Percentiles rank a stretch among this genome's conserved stretches.
These are phyloP conservation scores for Zoroaster sp. DNA, from an alignment of 53 echinoderm and acorn worm species.

Conservation along the genomic window DNA sequence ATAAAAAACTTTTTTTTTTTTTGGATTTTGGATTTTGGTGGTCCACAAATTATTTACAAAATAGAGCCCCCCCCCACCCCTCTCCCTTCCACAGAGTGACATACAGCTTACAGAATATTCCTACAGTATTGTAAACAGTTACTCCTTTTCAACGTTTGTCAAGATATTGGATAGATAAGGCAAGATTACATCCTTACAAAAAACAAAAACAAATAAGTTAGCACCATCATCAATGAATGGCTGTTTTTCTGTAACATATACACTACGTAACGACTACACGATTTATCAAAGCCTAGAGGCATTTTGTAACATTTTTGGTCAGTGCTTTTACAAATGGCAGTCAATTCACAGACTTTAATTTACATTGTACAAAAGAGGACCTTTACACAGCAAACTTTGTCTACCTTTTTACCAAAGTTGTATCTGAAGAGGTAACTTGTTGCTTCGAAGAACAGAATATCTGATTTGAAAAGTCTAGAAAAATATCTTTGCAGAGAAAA, in stretches of 20 bases:
- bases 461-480: background rate
- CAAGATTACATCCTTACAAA: constrained; percentile 39
- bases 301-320: constrained; percentile 1
- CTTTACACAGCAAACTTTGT: background rate
- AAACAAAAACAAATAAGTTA: constrained; percentile 38
- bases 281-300: background rate
- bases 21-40: too few relatives aligned
- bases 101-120: background rate
- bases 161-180: background rate
- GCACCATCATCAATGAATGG: constrained; percentile 37
- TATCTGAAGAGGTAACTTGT: background rate
- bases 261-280: background rate
- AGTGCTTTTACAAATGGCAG: background rate
- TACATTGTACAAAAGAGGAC: background rate
- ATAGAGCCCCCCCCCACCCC: too few relatives aligned
- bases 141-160: background rate
- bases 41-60: too few relatives aligned
- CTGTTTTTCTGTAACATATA: constrained; percentile 19
- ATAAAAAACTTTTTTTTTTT: too few relatives aligned
- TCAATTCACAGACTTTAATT: background rate
- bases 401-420: background rate
- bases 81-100: background rate
- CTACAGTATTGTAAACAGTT: background rate
- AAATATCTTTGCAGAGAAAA: background rate
- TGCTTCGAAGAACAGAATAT: background rate